Base-by-base conservation (phyloP, 1,140 invertebrate species). In the Zelostemma sp. region DNA sequence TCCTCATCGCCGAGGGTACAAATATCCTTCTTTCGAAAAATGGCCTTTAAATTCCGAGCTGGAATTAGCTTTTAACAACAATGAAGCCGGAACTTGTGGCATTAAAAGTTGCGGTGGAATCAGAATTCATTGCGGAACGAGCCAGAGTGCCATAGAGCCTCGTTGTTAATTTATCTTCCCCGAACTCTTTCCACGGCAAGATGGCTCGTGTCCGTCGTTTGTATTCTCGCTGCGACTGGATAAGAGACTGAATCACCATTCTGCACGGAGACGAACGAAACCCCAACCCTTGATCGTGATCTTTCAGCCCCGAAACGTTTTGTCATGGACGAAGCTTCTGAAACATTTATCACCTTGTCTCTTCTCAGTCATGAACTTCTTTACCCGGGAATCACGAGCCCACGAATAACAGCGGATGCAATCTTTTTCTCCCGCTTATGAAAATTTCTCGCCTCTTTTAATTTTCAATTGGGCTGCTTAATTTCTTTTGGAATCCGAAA, bases 281-380 rank as follows among this genome's bases (percentile, higher is more conserved):
- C 65, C 46, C 66, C 68, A 56, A 68, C 65, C 21, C 49, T 46
- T 50, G 73, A 73, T 76, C 70, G 43, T 71, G 74, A 77, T 71
- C 73, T 73, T 54, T 65, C 68, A 71, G 71, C 66, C 69, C 63
- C 63, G 71, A 74, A 78, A 69, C 73, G 71, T 78, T 79, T 75
- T 75, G 71, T 78, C 77, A 78, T 75, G 75, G 61, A 68, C 62
- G 62, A 64, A 70, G 63, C 64, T 68, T 65, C 70, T 75, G 64
- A 77, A 76, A 78, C 74, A 78, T 79, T 79, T 77, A 79, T 79
- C 76, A 79, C 71, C 60, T 58, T 57, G 61, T 63, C 72, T 72
- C 67, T 73, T 72, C 57, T 28, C 43, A 59, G 49, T 68, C 69
- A 65, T 65, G 70, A 65, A 64, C 69, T 72, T 33, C 51, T 72